phyloP scores from a whole-genome alignment of 2,113 vertebrate species.

The Nansenia antarctica region DNA sequence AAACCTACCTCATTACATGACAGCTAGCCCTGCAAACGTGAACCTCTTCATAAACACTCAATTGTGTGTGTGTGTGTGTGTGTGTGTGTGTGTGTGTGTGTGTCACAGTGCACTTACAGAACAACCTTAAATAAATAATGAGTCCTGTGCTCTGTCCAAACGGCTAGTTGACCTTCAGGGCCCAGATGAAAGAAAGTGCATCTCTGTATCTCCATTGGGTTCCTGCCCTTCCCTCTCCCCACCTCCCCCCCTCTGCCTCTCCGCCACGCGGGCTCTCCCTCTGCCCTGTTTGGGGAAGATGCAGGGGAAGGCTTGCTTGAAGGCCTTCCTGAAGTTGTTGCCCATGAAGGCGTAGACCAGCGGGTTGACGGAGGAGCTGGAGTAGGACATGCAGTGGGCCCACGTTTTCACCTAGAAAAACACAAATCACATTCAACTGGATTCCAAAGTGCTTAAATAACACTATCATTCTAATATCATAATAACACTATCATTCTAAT shows the following conservation, averaged over 20 bases:
- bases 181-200: conserved; percentile 72
- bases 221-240: not conserved
- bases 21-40: not conserved
- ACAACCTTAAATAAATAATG: conserved; percentile 39
- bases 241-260: conserved; percentile 13
- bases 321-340: conserved; percentile 76
- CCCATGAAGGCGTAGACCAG: conserved; percentile 76
- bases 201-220: conserved; percentile 59
- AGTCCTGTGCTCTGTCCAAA: conserved; percentile 16
- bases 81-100: conserved; percentile 33
- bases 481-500: too few relatives aligned
- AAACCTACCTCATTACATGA: not conserved
- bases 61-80: too few relatives aligned
- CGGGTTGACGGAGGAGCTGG: conserved; percentile 73
- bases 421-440: too few relatives aligned
- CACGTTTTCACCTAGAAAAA: conserved; percentile 67
- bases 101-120: conserved; percentile 41
- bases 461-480: not conserved
- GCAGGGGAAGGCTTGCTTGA: conserved; percentile 69
- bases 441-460: too few relatives aligned
- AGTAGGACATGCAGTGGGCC: conserved; percentile 78
- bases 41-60: too few relatives aligned
- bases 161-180: conserved; percentile 49
- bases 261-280: conserved; percentile 9
- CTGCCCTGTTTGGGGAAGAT: conserved; percentile 41